Evolutionary conservation across 2,888 invertebrate species (phyloP).

Genomic region (Calameuta idolon): DNA sequence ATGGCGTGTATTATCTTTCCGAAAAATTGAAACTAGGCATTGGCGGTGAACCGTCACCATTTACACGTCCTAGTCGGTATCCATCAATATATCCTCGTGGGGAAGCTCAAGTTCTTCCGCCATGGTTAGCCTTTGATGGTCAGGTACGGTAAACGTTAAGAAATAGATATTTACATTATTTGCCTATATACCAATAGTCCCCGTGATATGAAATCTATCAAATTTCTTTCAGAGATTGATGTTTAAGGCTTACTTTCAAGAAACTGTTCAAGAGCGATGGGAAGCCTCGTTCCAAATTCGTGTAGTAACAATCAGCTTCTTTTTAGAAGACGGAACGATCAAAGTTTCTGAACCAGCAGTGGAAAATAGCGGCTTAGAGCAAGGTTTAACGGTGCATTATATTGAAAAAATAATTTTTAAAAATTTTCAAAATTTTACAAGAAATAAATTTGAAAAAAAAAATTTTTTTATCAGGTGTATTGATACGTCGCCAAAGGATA

Average conservation of each 20-base stretch:
- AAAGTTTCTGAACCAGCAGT: slow-evolving; percentile 86
- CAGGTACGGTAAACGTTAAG: slow-evolving; percentile 70
- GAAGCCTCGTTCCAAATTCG: slow-evolving; percentile 78
- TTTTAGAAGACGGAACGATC: slow-evolving; percentile 91
- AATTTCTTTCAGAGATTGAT: slow-evolving; percentile 73
- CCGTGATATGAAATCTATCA: not conserved
- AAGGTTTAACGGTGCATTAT: slow-evolving; percentile 72
- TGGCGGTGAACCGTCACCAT: slow-evolving; percentile 71
- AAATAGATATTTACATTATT: slow-evolving; percentile 9
- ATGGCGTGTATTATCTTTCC: slow-evolving; percentile 73
- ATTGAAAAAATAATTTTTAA: not conserved
- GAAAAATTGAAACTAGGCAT: slow-evolving; percentile 74
- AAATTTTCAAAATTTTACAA: slow-evolving; percentile 27
- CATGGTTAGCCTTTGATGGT: slow-evolving; percentile 91
- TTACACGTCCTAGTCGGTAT: slow-evolving; percentile 67
- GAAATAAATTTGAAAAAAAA: too few relatives aligned
- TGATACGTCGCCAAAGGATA: slow-evolving; percentile 86
- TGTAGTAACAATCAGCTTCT: slow-evolving; percentile 86
- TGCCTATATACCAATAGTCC: not conserved
- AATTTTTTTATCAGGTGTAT: slow-evolving; percentile 72
- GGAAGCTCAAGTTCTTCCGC: slow-evolving; percentile 80
- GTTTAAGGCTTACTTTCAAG: slow-evolving; percentile 85
- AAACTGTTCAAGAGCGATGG: slow-evolving; percentile 80
- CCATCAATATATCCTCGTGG: slow-evolving; percentile 82
- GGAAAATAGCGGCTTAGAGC: slow-evolving; percentile 86